Percentiles rank a stretch among this genome's conserved stretches.
Evolutionary conservation across 2,888 invertebrate genomes (phyloP).

Genomic region (Masnerella sp.): DNA sequence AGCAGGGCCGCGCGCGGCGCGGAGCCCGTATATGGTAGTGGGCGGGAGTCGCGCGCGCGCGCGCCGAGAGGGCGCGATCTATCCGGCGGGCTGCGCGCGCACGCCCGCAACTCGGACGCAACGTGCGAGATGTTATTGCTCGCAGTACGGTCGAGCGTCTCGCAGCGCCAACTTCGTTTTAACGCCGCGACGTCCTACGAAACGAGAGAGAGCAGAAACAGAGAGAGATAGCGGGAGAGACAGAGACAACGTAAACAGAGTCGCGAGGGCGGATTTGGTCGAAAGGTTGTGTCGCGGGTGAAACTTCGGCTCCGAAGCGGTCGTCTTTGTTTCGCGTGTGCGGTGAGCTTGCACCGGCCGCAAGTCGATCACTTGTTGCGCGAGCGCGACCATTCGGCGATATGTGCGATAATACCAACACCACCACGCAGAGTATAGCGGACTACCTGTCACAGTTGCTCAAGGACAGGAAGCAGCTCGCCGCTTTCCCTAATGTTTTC

Average conservation of each 20-base stretch:
- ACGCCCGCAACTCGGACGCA: constrained; percentile 51
- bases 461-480: constrained; percentile 99
- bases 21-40: constrained; percentile 76
- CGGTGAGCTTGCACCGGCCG: constrained; percentile 18
- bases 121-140: constrained; percentile 52
- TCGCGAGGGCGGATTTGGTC: constrained; percentile 21
- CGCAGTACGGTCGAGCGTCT: constrained; percentile 73
- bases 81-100: constrained; percentile 20
- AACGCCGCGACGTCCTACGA: not conserved
- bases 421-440: constrained; percentile 97
- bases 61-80: constrained; percentile 45
- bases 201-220: constrained; percentile 17
- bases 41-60: constrained; percentile 72
- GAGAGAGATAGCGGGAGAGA: not conserved
- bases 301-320: constrained; percentile 30
- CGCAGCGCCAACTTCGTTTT: constrained; percentile 67
- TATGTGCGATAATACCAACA: constrained; percentile 77
- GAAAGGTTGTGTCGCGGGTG: constrained; percentile 30
- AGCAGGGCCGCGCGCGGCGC: constrained; percentile 60
- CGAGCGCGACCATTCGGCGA: constrained; percentile 39
- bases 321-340: constrained; percentile 50
- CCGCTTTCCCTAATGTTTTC: constrained; percentile 99
- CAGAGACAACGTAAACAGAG: not conserved
- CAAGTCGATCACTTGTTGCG: constrained; percentile 49
- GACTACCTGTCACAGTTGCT: constrained; percentile 99